These are phyloP conservation scores for Podarcis muralis DNA, from an alignment of 2,113 vertebrate species.

Conservation along the genomic window DNA sequence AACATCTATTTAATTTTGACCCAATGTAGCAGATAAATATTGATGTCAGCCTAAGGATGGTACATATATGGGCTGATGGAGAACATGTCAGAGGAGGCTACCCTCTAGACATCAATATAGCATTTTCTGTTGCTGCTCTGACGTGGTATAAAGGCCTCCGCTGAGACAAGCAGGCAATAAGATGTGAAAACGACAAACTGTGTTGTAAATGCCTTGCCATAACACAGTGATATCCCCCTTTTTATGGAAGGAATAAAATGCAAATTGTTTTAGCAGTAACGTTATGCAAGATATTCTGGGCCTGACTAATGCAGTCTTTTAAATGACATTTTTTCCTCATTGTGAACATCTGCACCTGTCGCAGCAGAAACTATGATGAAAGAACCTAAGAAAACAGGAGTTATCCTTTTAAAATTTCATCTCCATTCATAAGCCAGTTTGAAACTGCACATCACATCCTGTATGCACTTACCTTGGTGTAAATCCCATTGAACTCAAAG, in stretches of 20 bases:
- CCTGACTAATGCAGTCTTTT: background rate
- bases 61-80: slow-evolving; percentile 6
- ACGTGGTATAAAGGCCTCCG: background rate
- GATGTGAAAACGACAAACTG: slow-evolving; percentile 34
- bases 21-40: slow-evolving; percentile 34
- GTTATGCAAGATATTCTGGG: background rate
- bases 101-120: background rate
- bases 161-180: background rate
- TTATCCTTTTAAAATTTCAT: background rate
- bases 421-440: background rate
- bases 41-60: background rate
- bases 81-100: slow-evolving; percentile 18
- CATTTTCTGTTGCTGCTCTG: background rate
- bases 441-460: background rate
- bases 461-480: background rate
- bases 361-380: background rate
- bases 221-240: slow-evolving; percentile 14
- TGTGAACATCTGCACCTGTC: background rate
- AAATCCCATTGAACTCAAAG: background rate
- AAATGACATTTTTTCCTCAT: background rate
- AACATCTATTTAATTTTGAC: slow-evolving; percentile 18
- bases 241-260: slow-evolving; percentile 11
- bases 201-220: background rate
- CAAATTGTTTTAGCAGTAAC: background rate
- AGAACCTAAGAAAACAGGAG: background rate